Conservation (phyloP, 2,888 invertebrate genomes). For the Camponotus fellah region DNA sequence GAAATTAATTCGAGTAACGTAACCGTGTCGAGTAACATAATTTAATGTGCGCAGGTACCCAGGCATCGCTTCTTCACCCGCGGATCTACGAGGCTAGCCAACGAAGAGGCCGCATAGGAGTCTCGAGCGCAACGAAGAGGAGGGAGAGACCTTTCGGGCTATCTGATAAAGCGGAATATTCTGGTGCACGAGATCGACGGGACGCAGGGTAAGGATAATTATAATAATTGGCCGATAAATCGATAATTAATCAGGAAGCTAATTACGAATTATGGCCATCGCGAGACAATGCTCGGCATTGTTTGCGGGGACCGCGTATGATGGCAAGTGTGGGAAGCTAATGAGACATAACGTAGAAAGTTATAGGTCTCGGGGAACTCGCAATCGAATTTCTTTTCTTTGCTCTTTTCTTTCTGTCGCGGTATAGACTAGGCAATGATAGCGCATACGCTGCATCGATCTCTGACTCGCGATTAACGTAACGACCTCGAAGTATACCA, state of each 20-base stretch:
- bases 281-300: slow-evolving; percentile 81
- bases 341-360: slow-evolving; percentile 80
- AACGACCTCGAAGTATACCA: slow-evolving; percentile 70
- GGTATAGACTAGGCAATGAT: slow-evolving; percentile 58
- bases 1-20: slow-evolving; percentile 19
- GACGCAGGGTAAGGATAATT: slow-evolving; percentile 72
- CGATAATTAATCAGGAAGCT: slow-evolving; percentile 84
- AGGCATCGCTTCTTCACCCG: neutral
- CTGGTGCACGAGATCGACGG: slow-evolving; percentile 65
- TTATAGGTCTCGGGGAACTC: slow-evolving; percentile 70
- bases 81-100: slow-evolving; percentile 18
- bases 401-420: slow-evolving; percentile 51
- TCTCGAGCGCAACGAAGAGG: slow-evolving; percentile 42
- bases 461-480: slow-evolving; percentile 72
- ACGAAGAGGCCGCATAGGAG: slow-evolving; percentile 5
- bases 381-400: slow-evolving; percentile 63
- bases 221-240: slow-evolving; percentile 84
- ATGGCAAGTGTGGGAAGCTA: slow-evolving; percentile 82
- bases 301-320: slow-evolving; percentile 71
- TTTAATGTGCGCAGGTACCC: neutral
- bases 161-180: slow-evolving; percentile 65
- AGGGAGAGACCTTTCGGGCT: slow-evolving; percentile 62
- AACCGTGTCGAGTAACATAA: neutral
- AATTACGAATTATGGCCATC: slow-evolving; percentile 82
- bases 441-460: slow-evolving; percentile 67